Evolutionary conservation across 1,140 invertebrate species (phyloP).

Genomic region (Eueides isabella): DNA sequence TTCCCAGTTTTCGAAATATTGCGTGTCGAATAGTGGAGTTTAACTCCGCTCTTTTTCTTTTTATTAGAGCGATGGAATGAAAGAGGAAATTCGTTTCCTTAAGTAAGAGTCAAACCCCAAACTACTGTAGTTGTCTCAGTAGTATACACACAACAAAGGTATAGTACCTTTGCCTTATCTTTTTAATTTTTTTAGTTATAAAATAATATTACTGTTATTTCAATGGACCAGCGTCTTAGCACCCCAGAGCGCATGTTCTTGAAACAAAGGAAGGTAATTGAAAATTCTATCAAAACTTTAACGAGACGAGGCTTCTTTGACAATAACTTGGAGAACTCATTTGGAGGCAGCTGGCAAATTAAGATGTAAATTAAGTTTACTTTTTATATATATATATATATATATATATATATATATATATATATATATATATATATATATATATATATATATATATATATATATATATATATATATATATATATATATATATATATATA

Average conservation of each 20-base stretch:
- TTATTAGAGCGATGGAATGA: no score
- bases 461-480: no score
- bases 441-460: no score
- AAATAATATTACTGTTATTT: neutral
- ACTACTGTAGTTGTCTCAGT: neutral
- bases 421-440: no score
- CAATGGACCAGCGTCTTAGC: neutral
- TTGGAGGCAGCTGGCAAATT: conserved; percentile 41
- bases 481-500: no score
- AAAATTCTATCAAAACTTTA: conserved; percentile 80
- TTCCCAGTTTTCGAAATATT: neutral
- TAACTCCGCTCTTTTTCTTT: no score
- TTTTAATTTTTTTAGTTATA: no score
- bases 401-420: neutral
- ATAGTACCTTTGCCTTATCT: no score
- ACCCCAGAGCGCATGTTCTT: conserved; percentile 48
- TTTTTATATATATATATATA: conserved; percentile 17
- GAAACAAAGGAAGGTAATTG: conserved; percentile 77
- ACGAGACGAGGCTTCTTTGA: conserved; percentile 50
- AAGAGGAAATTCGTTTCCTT: no score
- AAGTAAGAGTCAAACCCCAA: no score
- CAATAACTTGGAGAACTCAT: conserved; percentile 49
- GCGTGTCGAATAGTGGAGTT: neutral
- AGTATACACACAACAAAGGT: neutral
- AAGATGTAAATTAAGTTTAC: conserved; percentile 28